phyloP scores from a whole-genome alignment of 2,888 invertebrate species.

The Himalopsyche kuldschensis region DNA sequence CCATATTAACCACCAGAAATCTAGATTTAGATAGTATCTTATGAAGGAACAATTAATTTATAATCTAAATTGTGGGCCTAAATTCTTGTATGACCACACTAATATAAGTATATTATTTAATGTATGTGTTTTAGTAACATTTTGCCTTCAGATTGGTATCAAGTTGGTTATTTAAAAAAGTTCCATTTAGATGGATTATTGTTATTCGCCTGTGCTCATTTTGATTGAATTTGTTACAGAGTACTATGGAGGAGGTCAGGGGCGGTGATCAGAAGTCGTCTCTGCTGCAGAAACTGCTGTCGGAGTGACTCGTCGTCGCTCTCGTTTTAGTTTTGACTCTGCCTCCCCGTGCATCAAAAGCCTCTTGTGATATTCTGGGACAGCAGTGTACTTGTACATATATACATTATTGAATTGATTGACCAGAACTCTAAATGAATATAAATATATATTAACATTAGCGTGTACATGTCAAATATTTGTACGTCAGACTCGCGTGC shows the following conservation, averaged over 20 bases:
- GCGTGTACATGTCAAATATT: not conserved
- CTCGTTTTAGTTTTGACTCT: slow-evolving; percentile 44
- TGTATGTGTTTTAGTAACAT: too few relatives aligned
- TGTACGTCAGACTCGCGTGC: not conserved
- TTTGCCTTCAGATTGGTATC: too few relatives aligned
- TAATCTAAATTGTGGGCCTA: too few relatives aligned
- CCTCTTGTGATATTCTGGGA: slow-evolving; percentile 40
- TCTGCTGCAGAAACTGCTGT: slow-evolving; percentile 82
- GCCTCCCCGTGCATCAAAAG: slow-evolving; percentile 23
- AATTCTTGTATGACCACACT: too few relatives aligned
- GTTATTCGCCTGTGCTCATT: too few relatives aligned
- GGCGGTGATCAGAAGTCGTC: slow-evolving; percentile 81
- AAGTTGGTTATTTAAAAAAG: too few relatives aligned
- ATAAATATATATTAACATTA: not conserved
- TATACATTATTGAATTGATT: slow-evolving; percentile 24
- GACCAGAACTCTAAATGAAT: slow-evolving; percentile 38
- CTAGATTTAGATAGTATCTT: too few relatives aligned
- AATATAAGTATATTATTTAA: too few relatives aligned
- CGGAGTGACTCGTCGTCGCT: slow-evolving; percentile 63
- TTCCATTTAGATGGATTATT: too few relatives aligned
- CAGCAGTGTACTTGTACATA: slow-evolving; percentile 39
- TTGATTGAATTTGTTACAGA: slow-evolving; percentile 53
- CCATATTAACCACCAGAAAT: too few relatives aligned
- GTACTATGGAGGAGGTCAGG: slow-evolving; percentile 73
- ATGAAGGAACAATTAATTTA: too few relatives aligned